Evolutionary conservation across 1,140 invertebrate species (phyloP), one percentile per base, ranked within the genome.

Genomic region (Archegozetes longisetosus): DNA sequence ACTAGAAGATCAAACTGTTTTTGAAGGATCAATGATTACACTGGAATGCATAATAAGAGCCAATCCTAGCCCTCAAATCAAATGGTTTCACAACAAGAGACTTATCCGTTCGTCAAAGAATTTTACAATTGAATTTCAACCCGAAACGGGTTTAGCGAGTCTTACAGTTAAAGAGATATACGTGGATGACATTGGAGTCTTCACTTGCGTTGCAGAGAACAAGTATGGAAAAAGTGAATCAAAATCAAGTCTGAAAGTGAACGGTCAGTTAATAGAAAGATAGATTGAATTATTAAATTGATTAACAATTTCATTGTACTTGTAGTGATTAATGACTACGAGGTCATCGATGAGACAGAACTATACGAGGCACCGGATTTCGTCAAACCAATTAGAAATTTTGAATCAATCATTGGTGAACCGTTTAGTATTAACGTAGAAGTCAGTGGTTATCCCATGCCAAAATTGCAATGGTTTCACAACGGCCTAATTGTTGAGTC

Each of bases 391-490:
- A 27, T 57, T 20, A 13, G 55, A 57, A 57, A 57, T 50, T 2
- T 47, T 17, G 29, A 47, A 13, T 20, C 48, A 20, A 47, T 25
- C 13, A 20, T 57, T 17, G 25, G 25, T 26, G 55, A 57, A n/a
- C 17, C 40, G 20, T 57, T 57, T 23, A 2, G 13, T 1, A 47
- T 47, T 28, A 25, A 57, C 20, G 55, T 57, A 3, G 55, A 57
- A n/a, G 40, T 3, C 28, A 57, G 40, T 47, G 88, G 88, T 72
- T 86, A 83, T 70, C 89, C 89, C 54, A 74, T 70, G 66, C 89
- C 89, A 83, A 85, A 86, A 75, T 81, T 93, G 62, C 80, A 84
- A 65, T 96, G 90, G 90, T 91, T 86, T 71, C 84, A 84, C 70
- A 82, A 92, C 70, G 85, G 55, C 22, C 12, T 55, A 28, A 24